Evolutionary conservation across 2,797 vertebrate species (phyloP).

Genomic region (Hephaestus fuliginosus): DNA sequence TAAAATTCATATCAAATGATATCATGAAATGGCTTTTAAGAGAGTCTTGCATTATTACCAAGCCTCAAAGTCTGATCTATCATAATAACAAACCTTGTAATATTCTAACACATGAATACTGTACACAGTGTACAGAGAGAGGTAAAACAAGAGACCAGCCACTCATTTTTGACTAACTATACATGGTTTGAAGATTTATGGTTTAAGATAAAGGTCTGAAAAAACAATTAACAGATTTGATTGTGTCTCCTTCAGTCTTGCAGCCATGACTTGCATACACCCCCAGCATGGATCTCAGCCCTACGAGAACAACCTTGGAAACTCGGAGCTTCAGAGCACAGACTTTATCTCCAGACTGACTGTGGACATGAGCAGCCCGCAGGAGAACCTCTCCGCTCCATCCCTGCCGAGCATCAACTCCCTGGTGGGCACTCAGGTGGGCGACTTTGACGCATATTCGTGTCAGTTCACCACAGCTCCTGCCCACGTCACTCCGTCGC

Average conservation of each 20-base stretch:
- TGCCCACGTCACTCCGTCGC: constrained; percentile 63
- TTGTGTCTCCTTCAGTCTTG: constrained; percentile 55
- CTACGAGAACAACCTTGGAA: constrained; percentile 86
- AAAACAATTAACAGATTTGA: constrained; percentile 39
- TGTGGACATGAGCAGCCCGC: constrained; percentile 85
- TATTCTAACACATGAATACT: neutral
- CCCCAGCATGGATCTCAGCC: constrained; percentile 89
- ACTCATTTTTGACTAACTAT: neutral
- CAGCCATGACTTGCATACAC: constrained; percentile 98
- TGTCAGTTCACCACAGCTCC: constrained; percentile 89
- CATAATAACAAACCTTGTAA: neutral
- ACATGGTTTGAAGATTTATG: neutral
- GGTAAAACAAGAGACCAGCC: neutral
- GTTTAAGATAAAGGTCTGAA: neutral
- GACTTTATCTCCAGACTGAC: constrained; percentile 90
- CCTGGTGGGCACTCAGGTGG: constrained; percentile 88
- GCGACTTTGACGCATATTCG: constrained; percentile 92
- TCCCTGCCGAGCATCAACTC: constrained; percentile 92
- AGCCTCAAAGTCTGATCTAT: neutral
- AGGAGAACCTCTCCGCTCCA: constrained; percentile 77
- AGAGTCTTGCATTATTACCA: neutral
- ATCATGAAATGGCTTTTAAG: neutral
- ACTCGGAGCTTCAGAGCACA: constrained; percentile 87
- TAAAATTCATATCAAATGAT: neutral
- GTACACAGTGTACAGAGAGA: neutral